Evolutionary conservation across 2,888 invertebrate species (phyloP).

Genomic region (Mycalesis mineus): DNA sequence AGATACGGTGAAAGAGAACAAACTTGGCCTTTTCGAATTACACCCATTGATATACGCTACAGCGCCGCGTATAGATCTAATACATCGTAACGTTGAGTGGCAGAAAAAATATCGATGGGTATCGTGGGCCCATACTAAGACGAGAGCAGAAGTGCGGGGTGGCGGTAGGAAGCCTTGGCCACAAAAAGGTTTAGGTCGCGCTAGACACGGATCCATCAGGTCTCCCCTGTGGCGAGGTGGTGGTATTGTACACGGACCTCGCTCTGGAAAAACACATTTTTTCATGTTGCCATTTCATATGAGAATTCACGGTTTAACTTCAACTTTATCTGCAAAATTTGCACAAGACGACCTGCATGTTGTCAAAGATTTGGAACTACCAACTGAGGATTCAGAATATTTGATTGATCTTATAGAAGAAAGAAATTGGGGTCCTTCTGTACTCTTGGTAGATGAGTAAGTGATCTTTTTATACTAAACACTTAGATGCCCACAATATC

Average conservation of each 20-base stretch:
- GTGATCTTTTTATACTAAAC: constrained; percentile 48
- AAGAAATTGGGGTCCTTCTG: constrained; percentile 97
- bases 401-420: constrained; percentile 87
- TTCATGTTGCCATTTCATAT: constrained; percentile 92
- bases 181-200: constrained; percentile 94
- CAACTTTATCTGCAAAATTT: constrained; percentile 91
- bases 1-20: constrained; percentile 85
- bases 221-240: constrained; percentile 92
- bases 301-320: constrained; percentile 88
- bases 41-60: constrained; percentile 93
- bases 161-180: constrained; percentile 98
- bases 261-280: constrained; percentile 93
- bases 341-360: constrained; percentile 97
- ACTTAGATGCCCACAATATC: no score
- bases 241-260: constrained; percentile 92
- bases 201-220: constrained; percentile 94
- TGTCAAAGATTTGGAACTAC: constrained; percentile 91
- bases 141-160: constrained; percentile 90
- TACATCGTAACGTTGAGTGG: constrained; percentile 92
- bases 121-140: constrained; percentile 87
- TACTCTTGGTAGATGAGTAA: constrained; percentile 94
- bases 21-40: constrained; percentile 90
- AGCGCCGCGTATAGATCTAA: constrained; percentile 90
- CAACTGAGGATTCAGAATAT: constrained; percentile 87
- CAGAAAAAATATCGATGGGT: constrained; percentile 89